Evolutionary conservation across 2,797 vertebrate species (phyloP).

Genomic region (Falco naumanni): DNA sequence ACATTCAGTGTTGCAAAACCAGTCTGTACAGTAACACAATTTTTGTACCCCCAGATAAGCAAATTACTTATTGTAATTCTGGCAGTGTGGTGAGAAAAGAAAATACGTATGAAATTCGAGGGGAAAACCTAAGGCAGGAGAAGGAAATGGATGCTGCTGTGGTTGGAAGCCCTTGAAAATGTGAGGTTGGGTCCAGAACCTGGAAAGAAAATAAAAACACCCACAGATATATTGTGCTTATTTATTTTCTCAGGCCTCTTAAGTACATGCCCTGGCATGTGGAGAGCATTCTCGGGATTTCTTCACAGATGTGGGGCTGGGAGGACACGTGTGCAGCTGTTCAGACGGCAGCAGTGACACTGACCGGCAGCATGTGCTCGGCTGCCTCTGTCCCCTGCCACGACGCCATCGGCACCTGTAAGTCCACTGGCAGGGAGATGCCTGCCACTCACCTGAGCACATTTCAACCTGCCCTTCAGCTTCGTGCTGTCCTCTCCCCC

Average conservation of each 20-base stretch:
- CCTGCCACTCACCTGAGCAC: rapidly evolving
- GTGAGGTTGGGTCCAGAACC: background rate
- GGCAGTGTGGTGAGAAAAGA: background rate
- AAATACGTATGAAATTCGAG: background rate
- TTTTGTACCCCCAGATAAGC: constrained; percentile 17
- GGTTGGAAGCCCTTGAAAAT: background rate
- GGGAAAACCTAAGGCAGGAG: background rate
- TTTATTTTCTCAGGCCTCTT: background rate
- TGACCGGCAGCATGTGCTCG: background rate
- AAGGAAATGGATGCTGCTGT: background rate
- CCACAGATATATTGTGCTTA: background rate
- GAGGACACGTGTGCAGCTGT: background rate
- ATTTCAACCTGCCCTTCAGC: background rate
- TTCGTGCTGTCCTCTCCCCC: background rate
- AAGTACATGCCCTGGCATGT: rapidly evolving
- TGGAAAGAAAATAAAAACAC: background rate
- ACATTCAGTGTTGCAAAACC: background rate
- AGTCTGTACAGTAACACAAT: background rate
- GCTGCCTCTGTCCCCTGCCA: background rate
- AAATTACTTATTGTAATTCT: constrained; percentile 15
- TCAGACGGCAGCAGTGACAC: background rate
- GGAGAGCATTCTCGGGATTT: background rate
- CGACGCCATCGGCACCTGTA: rapidly evolving
- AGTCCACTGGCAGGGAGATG: rapidly evolving
- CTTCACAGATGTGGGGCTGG: background rate